Evolutionary conservation across 2,888 invertebrate genomes (phyloP).

Genomic region (Sinotaia quadrata): DNA sequence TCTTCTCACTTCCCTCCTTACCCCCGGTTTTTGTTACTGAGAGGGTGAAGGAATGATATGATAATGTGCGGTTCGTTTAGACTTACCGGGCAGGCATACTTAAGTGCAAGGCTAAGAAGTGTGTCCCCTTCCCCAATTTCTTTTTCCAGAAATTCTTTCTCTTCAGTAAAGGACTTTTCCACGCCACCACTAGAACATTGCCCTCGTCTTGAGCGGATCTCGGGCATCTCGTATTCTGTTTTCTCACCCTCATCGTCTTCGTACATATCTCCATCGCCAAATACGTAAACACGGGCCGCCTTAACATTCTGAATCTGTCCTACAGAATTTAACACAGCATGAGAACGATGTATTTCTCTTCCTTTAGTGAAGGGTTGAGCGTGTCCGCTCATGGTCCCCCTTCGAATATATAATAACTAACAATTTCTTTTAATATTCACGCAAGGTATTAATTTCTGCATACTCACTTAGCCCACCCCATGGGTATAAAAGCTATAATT

Average conservation of each 20-base stretch:
- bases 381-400: constrained; percentile 21
- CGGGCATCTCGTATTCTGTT: constrained; percentile 61
- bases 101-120: constrained; percentile 59
- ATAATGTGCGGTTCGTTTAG: too few species aligned
- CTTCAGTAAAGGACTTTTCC: constrained; percentile 23
- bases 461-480: too few species aligned
- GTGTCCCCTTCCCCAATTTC: constrained; percentile 61
- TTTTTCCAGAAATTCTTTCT: constrained; percentile 52
- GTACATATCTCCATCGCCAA: constrained; percentile 55
- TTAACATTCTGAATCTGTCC: constrained; percentile 63
- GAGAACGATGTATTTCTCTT: constrained; percentile 16
- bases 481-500: too few species aligned
- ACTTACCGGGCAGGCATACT: constrained; percentile 65
- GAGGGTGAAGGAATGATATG: too few species aligned
- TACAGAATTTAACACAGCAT: constrained; percentile 17
- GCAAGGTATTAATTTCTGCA: too few species aligned
- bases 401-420: too few species aligned
- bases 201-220: constrained; percentile 48
- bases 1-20: too few species aligned
- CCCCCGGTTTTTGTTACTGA: too few species aligned
- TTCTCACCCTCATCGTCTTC: constrained; percentile 53
- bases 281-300: constrained; percentile 61
- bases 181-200: background rate
- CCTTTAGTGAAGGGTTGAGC: constrained; percentile 22
- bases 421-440: too few species aligned